Percentiles rank a stretch among this genome's conserved stretches.
Evolutionary conservation across 2,797 vertebrate species (phyloP).

Genomic region (Falco berigora): DNA sequence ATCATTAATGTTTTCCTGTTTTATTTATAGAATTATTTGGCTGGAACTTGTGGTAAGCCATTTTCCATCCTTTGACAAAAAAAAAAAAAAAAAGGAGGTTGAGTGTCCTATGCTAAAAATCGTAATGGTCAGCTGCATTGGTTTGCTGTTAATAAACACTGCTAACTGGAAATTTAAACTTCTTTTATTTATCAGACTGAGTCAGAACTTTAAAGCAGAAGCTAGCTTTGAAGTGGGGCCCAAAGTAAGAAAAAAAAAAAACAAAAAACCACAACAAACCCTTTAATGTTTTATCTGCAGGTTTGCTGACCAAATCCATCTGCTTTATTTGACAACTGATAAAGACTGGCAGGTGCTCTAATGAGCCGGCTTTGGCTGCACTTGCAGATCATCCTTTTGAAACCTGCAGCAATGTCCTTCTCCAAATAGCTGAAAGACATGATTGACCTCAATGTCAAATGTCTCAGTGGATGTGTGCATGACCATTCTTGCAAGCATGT

Average conservation of each 20-base stretch:
- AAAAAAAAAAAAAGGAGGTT: not conserved
- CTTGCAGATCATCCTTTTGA: constrained; percentile 39
- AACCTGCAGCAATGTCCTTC: not conserved
- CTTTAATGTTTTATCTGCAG: constrained; percentile 58
- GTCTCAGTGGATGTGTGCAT: constrained; percentile 19
- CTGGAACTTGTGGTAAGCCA: not conserved
- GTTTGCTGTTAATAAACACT: not conserved
- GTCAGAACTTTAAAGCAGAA: constrained; percentile 52
- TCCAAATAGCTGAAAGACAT: constrained; percentile 51
- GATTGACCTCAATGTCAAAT: constrained; percentile 53
- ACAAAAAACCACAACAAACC: not conserved
- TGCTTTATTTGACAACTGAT: constrained; percentile 63
- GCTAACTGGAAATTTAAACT: constrained; percentile 6
- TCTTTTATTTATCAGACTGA: constrained; percentile 25
- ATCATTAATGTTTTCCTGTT: not conserved
- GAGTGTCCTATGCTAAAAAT: not conserved
- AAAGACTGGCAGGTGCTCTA: constrained; percentile 65
- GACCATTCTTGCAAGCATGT: not conserved
- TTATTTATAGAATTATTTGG: not conserved
- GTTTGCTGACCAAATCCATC: constrained; percentile 55
- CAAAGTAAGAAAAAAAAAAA: constrained; percentile 9
- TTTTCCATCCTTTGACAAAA: not conserved
- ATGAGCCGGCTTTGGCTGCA: constrained; percentile 38
- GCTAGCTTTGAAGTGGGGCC: constrained; percentile 40
- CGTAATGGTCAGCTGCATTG: not conserved